Conservation (phyloP, 2,797 vertebrate species). For the Lacerta bilineata region DNA sequence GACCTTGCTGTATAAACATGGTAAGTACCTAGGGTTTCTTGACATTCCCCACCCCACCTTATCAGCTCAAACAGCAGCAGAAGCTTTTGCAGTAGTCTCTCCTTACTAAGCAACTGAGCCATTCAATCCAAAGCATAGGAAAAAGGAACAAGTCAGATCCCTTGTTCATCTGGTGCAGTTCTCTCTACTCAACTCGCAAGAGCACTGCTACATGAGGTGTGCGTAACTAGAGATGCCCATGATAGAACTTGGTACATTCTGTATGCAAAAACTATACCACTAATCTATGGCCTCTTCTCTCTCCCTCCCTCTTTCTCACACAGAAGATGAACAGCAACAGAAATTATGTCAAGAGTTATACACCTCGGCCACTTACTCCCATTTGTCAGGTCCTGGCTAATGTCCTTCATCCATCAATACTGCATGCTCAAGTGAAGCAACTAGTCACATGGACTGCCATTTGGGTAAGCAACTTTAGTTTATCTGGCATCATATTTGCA, state of each 20-base stretch:
- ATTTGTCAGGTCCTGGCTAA: background rate
- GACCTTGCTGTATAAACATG: background rate
- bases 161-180: background rate
- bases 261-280: background rate
- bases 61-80: background rate
- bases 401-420: background rate
- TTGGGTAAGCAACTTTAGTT: background rate
- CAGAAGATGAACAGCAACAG: background rate
- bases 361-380: background rate
- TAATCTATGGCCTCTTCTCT: no score
- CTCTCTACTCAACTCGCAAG: background rate
- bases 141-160: background rate
- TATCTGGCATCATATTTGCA: background rate
- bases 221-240: background rate
- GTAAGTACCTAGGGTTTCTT: background rate
- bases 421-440: no score
- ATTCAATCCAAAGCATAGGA: background rate
- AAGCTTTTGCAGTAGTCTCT: background rate
- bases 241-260: background rate
- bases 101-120: background rate
- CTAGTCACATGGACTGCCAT: background rate
- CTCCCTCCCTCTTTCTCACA: background rate
- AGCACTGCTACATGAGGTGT: background rate
- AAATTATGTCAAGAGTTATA: background rate
- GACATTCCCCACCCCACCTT: background rate